Conservation (phyloP, 2,113 vertebrate species). For the Nerophis lumbriciformis region DNA sequence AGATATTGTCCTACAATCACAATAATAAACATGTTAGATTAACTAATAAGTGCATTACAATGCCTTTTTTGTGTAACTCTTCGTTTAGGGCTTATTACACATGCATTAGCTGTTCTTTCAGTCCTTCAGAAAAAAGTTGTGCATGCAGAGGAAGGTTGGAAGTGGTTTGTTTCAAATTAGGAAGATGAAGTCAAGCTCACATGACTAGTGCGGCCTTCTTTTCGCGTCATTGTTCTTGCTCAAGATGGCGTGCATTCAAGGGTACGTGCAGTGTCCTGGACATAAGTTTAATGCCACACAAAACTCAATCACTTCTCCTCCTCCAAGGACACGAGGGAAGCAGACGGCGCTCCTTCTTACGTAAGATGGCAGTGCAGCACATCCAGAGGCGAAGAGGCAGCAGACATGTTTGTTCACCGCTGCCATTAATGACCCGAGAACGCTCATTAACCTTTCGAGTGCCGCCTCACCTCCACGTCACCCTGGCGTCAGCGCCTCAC, state of each 20-base stretch:
- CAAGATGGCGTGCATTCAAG: slow-evolving; percentile 17
- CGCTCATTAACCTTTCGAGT: slow-evolving; percentile 62
- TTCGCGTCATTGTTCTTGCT: slow-evolving; percentile 24
- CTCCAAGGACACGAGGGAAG: neutral
- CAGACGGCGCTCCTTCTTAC: slow-evolving; percentile 22
- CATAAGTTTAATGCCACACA: neutral
- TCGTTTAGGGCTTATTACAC: too few relatives aligned
- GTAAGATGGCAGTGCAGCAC: slow-evolving; percentile 39
- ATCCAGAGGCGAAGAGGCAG: slow-evolving; percentile 12
- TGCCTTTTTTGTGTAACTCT: too few relatives aligned
- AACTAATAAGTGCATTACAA: too few relatives aligned
- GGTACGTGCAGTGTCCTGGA: too few relatives aligned
- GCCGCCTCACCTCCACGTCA: slow-evolving; percentile 41
- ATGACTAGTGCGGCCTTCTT: slow-evolving; percentile 13
- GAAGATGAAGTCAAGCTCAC: slow-evolving; percentile 3
- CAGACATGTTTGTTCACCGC: slow-evolving; percentile 53
- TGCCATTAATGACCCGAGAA: slow-evolving; percentile 48
- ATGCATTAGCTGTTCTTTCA: too few relatives aligned
- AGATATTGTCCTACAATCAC: too few relatives aligned
- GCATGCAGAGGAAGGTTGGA: slow-evolving; percentile 1
- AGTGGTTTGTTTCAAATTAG: slow-evolving; percentile 15
- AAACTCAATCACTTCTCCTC: neutral
- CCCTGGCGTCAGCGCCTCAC: slow-evolving; percentile 22
- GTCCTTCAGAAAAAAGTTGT: too few relatives aligned
- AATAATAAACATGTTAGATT: too few relatives aligned